These are phyloP conservation scores for Escarpia spicata DNA, from an alignment of 2,888 invertebrate genomes.

Conservation along the genomic window DNA sequence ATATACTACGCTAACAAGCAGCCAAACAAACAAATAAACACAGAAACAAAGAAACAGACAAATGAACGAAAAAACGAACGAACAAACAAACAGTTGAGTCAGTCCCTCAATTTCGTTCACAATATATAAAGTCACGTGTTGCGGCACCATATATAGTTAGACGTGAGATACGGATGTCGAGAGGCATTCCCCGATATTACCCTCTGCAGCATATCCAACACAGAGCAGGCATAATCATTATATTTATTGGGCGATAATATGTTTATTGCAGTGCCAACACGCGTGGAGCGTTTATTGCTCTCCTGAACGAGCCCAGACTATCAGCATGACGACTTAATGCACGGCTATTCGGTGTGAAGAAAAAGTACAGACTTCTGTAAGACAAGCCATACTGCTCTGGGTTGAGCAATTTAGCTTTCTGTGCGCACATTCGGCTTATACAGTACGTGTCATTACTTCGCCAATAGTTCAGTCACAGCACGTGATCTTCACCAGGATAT, in stretches of 20 bases:
- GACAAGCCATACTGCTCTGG: not conserved
- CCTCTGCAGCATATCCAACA: not conserved
- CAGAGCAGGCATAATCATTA: not conserved
- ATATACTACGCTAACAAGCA: too few relatives aligned
- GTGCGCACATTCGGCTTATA: not conserved
- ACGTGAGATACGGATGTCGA: not conserved
- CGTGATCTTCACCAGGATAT: not conserved
- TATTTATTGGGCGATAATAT: conserved; percentile 4
- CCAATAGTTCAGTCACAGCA: not conserved
- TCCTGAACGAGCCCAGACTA: not conserved
- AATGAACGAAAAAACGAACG: not conserved
- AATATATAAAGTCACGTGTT: not conserved
- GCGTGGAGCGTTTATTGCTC: not conserved
- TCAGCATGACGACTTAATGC: not conserved
- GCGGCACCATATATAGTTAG: not conserved
- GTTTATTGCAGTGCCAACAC: not conserved
- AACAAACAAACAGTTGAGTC: not conserved
- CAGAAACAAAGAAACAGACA: not conserved
- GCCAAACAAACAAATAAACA: not conserved
- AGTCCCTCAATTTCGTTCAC: not conserved
- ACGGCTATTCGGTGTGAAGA: not conserved
- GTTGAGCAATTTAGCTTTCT: not conserved
- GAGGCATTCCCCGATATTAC: not conserved
- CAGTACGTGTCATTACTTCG: not conserved
- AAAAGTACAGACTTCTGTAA: not conserved